phyloP scores from a whole-genome alignment of 2,888 invertebrate genomes.

The Dorcus parallelipipedus region DNA sequence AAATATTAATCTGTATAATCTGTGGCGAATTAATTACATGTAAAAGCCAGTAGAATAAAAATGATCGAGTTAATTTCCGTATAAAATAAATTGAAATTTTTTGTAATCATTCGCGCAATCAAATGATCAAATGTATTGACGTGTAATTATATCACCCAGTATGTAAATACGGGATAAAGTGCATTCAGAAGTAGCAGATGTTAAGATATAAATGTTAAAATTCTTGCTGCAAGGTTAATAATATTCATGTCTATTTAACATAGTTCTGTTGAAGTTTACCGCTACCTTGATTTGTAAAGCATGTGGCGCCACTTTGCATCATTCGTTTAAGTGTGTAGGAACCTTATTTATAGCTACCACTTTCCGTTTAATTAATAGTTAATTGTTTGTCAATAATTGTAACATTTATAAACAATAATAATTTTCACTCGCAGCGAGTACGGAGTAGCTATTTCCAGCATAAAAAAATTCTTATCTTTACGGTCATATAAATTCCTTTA shows the following conservation, averaged over 20 bases:
- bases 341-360: constrained; percentile 40
- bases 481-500: too few relatives aligned
- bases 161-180: too few relatives aligned
- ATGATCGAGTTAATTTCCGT: too few relatives aligned
- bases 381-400: constrained; percentile 43
- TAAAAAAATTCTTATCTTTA: too few relatives aligned
- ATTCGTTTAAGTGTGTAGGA: constrained; percentile 27
- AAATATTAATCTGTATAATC: too few relatives aligned
- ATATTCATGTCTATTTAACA: constrained; percentile 9
- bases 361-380: constrained; percentile 44
- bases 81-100: too few relatives aligned
- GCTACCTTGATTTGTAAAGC: constrained; percentile 21
- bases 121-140: not conserved
- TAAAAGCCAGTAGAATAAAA: too few relatives aligned
- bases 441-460: too few relatives aligned
- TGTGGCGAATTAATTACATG: too few relatives aligned
- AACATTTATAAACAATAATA: constrained; percentile 23
- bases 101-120: too few relatives aligned
- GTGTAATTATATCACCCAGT: not conserved
- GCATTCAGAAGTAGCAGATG: not conserved
- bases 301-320: constrained; percentile 29
- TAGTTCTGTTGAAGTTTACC: constrained; percentile 10
- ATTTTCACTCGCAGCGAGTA: too few relatives aligned
- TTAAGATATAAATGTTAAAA: not conserved
- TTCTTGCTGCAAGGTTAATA: constrained; percentile 8